phyloP scores from a whole-genome alignment of 2,113 vertebrate species.

The Bothrops jararaca region DNA sequence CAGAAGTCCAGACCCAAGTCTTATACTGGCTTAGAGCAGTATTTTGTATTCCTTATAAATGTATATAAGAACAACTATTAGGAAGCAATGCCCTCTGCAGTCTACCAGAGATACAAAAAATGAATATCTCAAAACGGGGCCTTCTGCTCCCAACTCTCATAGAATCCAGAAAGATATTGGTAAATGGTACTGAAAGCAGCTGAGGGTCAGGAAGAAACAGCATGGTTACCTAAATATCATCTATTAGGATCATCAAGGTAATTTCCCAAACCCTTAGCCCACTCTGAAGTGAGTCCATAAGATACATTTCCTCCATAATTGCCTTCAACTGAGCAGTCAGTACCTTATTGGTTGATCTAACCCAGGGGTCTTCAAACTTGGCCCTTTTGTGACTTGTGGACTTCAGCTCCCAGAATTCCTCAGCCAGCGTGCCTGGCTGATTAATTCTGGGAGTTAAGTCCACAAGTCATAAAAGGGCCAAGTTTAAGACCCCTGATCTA shows the following conservation, averaged over 20 bases:
- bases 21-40: neutral
- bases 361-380: neutral
- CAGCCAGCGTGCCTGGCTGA: no score
- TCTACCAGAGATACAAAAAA: neutral
- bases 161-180: neutral
- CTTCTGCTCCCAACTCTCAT: neutral
- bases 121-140: neutral
- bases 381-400: no score
- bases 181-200: neutral
- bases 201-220: neutral
- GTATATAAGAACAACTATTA: neutral
- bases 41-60: neutral
- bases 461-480: no score
- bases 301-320: neutral
- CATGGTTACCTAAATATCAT: neutral
- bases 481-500: neutral
- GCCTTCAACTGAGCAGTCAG: neutral
- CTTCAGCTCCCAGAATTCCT: no score
- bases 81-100: neutral
- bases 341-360: neutral
- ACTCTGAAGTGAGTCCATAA: neutral
- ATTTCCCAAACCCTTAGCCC: neutral
- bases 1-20: neutral
- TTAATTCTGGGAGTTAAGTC: no score
- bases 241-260: neutral